Conservation (phyloP, 2,113 vertebrate species). For the Coryphaenoides rupestris region DNA sequence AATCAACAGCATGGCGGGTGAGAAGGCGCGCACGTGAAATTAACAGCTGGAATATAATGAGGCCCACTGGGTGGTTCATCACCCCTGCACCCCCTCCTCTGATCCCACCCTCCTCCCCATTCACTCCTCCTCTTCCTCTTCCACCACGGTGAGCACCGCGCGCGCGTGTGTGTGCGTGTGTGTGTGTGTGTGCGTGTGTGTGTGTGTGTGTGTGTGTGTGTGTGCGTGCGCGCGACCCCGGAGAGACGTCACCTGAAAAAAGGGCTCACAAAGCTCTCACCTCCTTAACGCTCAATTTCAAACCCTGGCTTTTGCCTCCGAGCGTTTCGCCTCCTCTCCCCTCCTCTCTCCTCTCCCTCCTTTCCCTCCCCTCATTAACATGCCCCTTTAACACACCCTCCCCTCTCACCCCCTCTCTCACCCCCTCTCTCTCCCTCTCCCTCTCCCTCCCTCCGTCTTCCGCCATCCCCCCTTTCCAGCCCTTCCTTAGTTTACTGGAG, state of each 20-base stretch:
- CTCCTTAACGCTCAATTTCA: conserved; percentile 12
- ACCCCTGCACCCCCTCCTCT: conserved; percentile 65
- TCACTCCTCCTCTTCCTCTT: conserved; percentile 46
- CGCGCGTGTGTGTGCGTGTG: conserved; percentile 36
- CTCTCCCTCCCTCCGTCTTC: conserved; percentile 8
- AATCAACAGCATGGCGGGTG: conserved; percentile 76
- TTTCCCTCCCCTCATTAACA: conserved; percentile 7
- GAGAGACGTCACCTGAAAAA: conserved; percentile 54
- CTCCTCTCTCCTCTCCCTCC: conserved; percentile 4
- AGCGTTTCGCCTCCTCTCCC: not conserved
- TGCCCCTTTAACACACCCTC: too few species aligned
- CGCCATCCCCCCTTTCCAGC: conserved; percentile 2
- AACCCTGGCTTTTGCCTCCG: conserved; percentile 13
- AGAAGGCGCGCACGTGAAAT: conserved; percentile 77
- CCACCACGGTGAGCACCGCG: conserved; percentile 48
- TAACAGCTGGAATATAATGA: conserved; percentile 84
- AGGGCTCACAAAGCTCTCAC: conserved; percentile 48
- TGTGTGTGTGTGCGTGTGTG: conserved; percentile 35
- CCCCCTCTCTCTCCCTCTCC: conserved; percentile 21
- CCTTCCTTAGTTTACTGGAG: too few species aligned
- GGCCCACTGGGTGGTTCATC: conserved; percentile 75
- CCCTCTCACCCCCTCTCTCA: not conserved
- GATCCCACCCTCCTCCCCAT: conserved; percentile 74
- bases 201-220: conserved; percentile 42
- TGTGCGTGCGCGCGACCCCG: conserved; percentile 30